Evolutionary conservation across 1,140 invertebrate genomes (phyloP).

Genomic region (Papilio aristodemus): DNA sequence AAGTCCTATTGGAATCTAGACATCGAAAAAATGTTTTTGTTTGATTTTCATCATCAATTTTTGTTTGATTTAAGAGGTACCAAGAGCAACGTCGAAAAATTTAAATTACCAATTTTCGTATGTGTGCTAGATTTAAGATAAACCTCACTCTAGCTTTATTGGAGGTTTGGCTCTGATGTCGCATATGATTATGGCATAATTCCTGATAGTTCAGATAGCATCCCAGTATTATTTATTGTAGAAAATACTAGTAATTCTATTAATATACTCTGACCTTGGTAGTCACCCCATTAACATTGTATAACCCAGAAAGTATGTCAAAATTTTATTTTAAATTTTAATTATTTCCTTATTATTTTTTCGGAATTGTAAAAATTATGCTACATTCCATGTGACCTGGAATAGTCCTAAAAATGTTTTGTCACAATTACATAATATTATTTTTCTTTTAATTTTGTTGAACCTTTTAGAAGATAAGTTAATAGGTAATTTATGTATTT

Average conservation of each 20-base stretch:
- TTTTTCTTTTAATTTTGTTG: neutral
- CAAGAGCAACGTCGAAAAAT: neutral
- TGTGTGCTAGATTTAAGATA: neutral
- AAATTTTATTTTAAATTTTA: no score
- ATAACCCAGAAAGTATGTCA: no score
- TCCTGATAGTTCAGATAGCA: neutral
- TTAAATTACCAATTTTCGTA: neutral
- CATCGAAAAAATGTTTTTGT: no score
- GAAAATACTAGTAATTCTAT: no score
- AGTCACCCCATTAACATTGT: no score
- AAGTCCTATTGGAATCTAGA: slow-evolving; percentile 17
- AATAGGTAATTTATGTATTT: neutral
- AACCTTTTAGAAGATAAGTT: neutral
- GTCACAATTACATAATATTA: neutral
- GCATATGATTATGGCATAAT: neutral
- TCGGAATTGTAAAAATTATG: neutral
- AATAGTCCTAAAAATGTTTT: neutral
- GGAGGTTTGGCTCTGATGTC: neutral
- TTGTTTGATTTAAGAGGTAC: no score
- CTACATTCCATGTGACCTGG: neutral
- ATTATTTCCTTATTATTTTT: no score
- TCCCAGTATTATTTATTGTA: no score
- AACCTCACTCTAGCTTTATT: neutral
- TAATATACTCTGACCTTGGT: no score
- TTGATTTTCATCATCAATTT: no score